These are phyloP conservation scores for Phylloscopus trochilus DNA, from an alignment of 2,113 vertebrate genomes.

Conservation along the genomic window DNA sequence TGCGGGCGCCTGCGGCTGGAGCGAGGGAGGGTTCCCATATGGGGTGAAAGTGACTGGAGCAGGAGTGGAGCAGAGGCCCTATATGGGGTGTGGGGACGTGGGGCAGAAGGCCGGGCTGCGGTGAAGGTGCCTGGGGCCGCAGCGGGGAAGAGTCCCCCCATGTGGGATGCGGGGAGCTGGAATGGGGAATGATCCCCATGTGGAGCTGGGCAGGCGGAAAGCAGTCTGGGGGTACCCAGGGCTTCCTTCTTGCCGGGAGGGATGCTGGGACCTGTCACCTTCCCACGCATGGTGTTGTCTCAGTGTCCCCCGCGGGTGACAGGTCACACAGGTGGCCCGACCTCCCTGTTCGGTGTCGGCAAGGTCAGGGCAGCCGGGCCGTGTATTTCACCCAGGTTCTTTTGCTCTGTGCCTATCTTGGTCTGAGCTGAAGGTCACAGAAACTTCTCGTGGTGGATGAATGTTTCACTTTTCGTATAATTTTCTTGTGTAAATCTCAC, in stretches of 20 bases:
- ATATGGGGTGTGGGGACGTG: neutral
- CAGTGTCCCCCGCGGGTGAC: neutral
- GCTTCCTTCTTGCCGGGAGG: neutral
- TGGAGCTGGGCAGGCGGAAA: neutral
- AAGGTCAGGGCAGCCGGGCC: neutral
- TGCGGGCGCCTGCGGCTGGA: neutral
- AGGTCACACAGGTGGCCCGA: neutral
- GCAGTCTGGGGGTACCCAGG: neutral
- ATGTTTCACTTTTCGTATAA: neutral
- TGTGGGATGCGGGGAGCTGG: too few species aligned
- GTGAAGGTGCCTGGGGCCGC: neutral
- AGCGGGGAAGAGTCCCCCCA: neutral
- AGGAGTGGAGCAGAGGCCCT: too few species aligned
- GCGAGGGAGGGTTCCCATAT: accelerated
- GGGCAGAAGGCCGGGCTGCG: neutral
- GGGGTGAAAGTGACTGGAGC: neutral
- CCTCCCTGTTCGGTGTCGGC: neutral
- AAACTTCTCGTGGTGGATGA: accelerated
- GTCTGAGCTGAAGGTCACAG: neutral
- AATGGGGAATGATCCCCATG: accelerated
- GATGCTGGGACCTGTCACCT: neutral
- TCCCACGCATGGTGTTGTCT: too few species aligned
- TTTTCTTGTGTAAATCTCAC: neutral
- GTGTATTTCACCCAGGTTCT: neutral
- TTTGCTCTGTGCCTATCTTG: neutral